Evolutionary conservation across 1,140 invertebrate genomes (phyloP).

Genomic region (Zaprionus vittiger): DNA sequence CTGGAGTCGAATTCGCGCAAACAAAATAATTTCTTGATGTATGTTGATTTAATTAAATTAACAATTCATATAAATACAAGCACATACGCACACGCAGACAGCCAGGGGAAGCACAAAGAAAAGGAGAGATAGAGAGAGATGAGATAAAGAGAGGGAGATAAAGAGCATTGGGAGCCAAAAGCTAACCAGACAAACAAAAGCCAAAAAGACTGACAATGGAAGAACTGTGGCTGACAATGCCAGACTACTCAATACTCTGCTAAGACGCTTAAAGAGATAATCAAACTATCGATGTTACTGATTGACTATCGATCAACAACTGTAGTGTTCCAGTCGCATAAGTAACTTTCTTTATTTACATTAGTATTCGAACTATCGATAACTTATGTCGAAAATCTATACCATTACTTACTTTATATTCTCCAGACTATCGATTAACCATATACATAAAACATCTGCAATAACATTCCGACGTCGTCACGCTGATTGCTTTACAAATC

Average conservation of each 20-base stretch:
- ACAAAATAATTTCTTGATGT: constrained; percentile 44
- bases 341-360: neutral
- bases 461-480: constrained; percentile 1
- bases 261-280: neutral
- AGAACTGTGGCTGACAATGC: neutral
- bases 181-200: constrained; percentile 25
- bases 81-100: constrained; percentile 8
- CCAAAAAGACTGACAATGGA: constrained; percentile 3
- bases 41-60: constrained; percentile 57
- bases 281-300: neutral
- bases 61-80: constrained; percentile 10
- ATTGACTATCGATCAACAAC: neutral
- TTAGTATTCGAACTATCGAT: neutral
- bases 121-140: neutral
- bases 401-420: neutral
- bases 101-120: neutral
- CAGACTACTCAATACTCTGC: constrained; percentile 5
- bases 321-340: neutral
- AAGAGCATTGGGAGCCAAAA: constrained; percentile 10
- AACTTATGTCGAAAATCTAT: neutral
- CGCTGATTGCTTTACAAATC: constrained; percentile 21
- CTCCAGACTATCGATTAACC: neutral
- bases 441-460: neutral
- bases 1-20: constrained; percentile 27
- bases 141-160: constrained; percentile 10